Evolutionary conservation across 2,113 vertebrate species (phyloP), one percentile per base, ranked within the genome.

Genomic region (Pithys albifrons): DNA sequence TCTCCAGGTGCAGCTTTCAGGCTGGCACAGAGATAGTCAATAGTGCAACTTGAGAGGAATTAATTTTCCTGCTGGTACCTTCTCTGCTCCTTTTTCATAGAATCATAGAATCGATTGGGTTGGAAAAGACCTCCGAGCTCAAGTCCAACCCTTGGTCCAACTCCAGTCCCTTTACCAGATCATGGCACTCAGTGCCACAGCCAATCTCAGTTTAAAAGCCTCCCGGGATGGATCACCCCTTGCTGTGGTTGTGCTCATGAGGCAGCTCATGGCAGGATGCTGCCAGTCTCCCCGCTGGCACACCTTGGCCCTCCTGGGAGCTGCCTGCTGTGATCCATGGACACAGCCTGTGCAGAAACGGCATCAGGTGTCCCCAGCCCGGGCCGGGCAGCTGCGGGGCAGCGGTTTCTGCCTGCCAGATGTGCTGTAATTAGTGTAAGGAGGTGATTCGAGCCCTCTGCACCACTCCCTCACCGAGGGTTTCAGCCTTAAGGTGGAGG

Each of bases 371-470:
- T 51, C 51, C 62, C 28, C 45, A 19, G 54, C 16, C 48, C 19
- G 64, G 58, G 11, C 65, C 14, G 1, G 41, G 51, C 3, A 1
- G 22, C 61, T 8, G 61, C 46, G 31, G 14, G 41, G 24, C 67
- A 10, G 73, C 1, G 7, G 74, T 37, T 57, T 46, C 78, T 80
- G 75, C 65, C 59, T 62, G 84, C 91, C 94, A 96, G 88, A 91
- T 95, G 88, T 88, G 78, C 69, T 24, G 65, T 16, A 8, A 14
- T 83, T 20, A 35, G 22, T 14, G 54, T 23, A 48, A 69, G 74
- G 88, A 84, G 94, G 61, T 20, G 57, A 75, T 61, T 43, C 0
- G 2, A 62, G 78, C 2, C 55, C 31, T 85, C 92, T 7, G 5
- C 19, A 1, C 8, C 55, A 75, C 62, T 92, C 51, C 41, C 59